A percentile compares a stretch with the other conserved stretches of the same genome.
Evolutionary conservation across 1,140 invertebrate genomes (phyloP).

Genomic region (Solenopsis fugax): DNA sequence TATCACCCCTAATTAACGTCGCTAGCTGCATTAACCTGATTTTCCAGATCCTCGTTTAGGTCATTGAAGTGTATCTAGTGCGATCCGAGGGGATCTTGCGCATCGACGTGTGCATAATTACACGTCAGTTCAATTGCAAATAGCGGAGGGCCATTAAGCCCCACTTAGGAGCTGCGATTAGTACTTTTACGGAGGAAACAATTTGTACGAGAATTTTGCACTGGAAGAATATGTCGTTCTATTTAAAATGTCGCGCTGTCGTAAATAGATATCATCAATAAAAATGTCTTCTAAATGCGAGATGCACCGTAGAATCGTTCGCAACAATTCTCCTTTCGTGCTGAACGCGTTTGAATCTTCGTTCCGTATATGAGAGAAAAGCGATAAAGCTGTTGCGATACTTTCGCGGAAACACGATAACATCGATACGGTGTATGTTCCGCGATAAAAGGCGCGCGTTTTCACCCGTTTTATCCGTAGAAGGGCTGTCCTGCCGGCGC

Average conservation of each 20-base stretch:
- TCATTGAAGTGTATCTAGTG: constrained; percentile 2
- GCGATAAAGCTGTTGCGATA: not conserved
- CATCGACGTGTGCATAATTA: constrained; percentile 33
- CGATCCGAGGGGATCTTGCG: constrained; percentile 19
- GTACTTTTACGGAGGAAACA: not conserved
- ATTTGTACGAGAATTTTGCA: not conserved
- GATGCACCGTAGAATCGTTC: not conserved
- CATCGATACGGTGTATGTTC: constrained; percentile 22
- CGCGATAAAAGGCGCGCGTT: constrained; percentile 36
- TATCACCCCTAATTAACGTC: constrained; percentile 46
- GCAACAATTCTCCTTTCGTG: not conserved
- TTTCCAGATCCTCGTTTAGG: constrained; percentile 41
- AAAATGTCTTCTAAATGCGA: not conserved
- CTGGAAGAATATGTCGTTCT: not conserved
- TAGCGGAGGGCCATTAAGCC: not conserved
- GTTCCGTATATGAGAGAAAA: not conserved
- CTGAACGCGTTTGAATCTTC: not conserved
- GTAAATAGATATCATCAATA: not conserved
- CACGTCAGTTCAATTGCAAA: constrained; percentile 22
- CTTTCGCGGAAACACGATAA: constrained; percentile 36
- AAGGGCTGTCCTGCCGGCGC: not conserved
- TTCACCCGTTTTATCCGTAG: not conserved
- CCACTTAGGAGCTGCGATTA: not conserved
- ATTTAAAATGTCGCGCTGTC: not conserved
- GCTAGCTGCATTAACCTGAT: constrained; percentile 48